Evolutionary conservation across 1,140 invertebrate species (phyloP).

Genomic region (Drosophila pectinifera): DNA sequence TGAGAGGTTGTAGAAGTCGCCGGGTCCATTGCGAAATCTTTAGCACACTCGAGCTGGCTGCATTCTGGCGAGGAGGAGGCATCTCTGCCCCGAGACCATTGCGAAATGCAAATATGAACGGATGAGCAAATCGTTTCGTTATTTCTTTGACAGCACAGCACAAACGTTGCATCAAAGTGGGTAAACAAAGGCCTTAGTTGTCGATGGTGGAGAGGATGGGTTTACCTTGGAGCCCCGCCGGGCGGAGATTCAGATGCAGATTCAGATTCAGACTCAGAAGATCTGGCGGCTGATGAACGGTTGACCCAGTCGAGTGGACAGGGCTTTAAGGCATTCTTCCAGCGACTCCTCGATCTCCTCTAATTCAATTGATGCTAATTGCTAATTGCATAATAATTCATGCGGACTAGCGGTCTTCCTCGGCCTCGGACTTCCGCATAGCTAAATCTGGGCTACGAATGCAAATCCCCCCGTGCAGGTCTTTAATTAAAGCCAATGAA

Average conservation of each 20-base stretch:
- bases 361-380: constrained; percentile 82
- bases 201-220: constrained; percentile 24
- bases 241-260: constrained; percentile 13
- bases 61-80: constrained; percentile 22
- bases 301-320: constrained; percentile 77
- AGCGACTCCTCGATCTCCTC: constrained; percentile 28
- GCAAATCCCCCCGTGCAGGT: constrained; percentile 28
- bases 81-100: constrained; percentile 45
- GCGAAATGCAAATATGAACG: constrained; percentile 80
- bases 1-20: constrained; percentile 46
- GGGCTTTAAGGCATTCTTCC: constrained; percentile 44
- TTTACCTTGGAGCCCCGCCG: constrained; percentile 26
- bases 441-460: constrained; percentile 35
- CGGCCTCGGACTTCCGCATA: constrained; percentile 57
- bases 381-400: constrained; percentile 83
- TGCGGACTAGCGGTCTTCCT: constrained; percentile 48
- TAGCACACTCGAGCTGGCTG: constrained; percentile 54
- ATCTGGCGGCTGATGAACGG: constrained; percentile 45
- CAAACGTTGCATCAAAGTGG: constrained; percentile 71
- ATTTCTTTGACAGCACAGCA: constrained; percentile 74
- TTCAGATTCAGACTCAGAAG: constrained; percentile 7
- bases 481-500: constrained; percentile 72
- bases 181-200: constrained; percentile 59
- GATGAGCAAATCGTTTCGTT: constrained; percentile 73
- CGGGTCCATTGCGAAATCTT: constrained; percentile 62